A percentile compares a stretch with the other conserved stretches of the same genome.
Conservation (phyloP, 2,797 vertebrate genomes). For the Malacoctenus gilli region DNA sequence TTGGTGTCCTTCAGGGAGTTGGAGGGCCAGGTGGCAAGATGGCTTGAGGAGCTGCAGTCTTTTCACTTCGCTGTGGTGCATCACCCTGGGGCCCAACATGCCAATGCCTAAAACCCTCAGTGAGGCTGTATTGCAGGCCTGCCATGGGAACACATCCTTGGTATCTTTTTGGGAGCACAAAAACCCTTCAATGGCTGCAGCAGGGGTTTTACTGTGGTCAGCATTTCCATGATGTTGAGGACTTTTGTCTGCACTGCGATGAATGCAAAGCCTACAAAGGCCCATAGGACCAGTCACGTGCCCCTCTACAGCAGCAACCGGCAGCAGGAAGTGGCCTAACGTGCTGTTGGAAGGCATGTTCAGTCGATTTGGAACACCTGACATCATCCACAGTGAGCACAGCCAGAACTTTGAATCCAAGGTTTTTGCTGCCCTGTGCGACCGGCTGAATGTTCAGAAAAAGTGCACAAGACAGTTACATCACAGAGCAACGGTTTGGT, state of each 20-base stretch:
- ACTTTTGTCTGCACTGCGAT: no score
- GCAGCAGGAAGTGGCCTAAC: not conserved
- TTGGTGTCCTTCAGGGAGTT: no score
- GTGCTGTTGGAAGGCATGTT: not conserved
- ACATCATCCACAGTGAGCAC: constrained; percentile 1
- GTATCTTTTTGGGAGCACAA: not conserved
- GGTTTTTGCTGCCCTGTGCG: not conserved
- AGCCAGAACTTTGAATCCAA: not conserved
- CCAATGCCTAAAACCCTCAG: no score
- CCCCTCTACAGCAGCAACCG: not conserved
- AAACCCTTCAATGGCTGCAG: not conserved
- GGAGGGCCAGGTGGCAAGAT: not conserved
- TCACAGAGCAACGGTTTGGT: not conserved
- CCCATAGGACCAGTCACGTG: not conserved
- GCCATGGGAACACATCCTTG: no score
- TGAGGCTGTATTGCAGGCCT: not conserved
- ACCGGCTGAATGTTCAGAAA: not conserved
- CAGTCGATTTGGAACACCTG: not conserved
- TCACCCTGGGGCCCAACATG: not conserved
- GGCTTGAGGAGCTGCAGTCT: not conserved
- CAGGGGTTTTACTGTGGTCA: no score
- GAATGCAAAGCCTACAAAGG: not conserved
- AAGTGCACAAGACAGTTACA: not conserved
- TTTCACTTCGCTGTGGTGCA: not conserved
- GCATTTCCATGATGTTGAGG: no score